phyloP scores from a whole-genome alignment of 2,797 vertebrate genomes.

The Characodon lateralis region DNA sequence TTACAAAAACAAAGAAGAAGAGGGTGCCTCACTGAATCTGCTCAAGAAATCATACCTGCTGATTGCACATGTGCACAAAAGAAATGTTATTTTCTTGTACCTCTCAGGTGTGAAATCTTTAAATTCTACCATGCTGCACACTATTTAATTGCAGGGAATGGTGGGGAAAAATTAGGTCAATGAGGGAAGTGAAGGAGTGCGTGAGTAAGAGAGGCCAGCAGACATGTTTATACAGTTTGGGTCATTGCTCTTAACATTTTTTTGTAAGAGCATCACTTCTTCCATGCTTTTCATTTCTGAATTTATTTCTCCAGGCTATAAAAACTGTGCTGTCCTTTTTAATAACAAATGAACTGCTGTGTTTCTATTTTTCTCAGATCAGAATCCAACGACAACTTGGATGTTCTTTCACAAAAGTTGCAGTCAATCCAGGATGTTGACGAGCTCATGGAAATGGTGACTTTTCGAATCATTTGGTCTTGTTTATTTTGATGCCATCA shows the following conservation, averaged over 20 bases:
- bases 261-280: slow-evolving; percentile 43
- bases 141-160: slow-evolving; percentile 47
- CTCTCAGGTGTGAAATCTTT: slow-evolving; percentile 61
- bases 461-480: slow-evolving; percentile 5
- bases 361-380: slow-evolving; percentile 69
- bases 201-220: slow-evolving; percentile 40
- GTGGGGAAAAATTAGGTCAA: slow-evolving; percentile 33
- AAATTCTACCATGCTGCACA: slow-evolving; percentile 31
- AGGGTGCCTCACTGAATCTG: slow-evolving; percentile 29
- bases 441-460: slow-evolving; percentile 90
- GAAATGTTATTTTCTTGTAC: slow-evolving; percentile 45
- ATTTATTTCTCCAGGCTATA: not conserved
- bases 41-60: slow-evolving; percentile 31
- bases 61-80: slow-evolving; percentile 9
- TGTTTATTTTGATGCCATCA: not conserved
- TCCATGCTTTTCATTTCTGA: slow-evolving; percentile 31
- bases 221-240: slow-evolving; percentile 22
- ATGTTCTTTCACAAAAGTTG: slow-evolving; percentile 82
- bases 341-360: not conserved
- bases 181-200: slow-evolving; percentile 22
- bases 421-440: slow-evolving; percentile 88
- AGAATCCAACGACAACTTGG: slow-evolving; percentile 82
- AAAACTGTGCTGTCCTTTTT: not conserved
- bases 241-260: slow-evolving; percentile 34
- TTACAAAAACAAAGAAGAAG: slow-evolving; percentile 55